Conservation (phyloP, 2,888 invertebrate species). For the Idaea biselata region DNA sequence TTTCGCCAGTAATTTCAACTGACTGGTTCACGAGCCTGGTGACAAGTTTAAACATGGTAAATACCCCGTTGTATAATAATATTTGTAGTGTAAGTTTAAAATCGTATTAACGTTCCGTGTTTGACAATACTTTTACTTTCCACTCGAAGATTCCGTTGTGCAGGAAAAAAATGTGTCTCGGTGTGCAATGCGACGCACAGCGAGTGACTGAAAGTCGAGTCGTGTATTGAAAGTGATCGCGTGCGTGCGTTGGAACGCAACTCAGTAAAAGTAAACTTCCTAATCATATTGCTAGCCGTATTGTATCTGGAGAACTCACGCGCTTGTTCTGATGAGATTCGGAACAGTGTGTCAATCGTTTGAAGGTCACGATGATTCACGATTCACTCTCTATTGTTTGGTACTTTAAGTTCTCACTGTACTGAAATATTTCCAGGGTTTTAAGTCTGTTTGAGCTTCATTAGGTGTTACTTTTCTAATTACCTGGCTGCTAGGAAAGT, state of each 20-base stretch:
- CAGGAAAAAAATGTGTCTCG: slow-evolving; percentile 20
- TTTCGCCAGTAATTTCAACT: too few species aligned
- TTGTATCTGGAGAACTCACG: slow-evolving; percentile 39
- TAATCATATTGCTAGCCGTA: slow-evolving; percentile 54
- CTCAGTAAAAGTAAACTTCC: slow-evolving; percentile 75
- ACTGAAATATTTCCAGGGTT: not conserved
- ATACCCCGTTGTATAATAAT: too few species aligned
- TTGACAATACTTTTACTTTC: slow-evolving; percentile 32
- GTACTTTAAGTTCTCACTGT: not conserved
- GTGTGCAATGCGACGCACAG: slow-evolving; percentile 17
- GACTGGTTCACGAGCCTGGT: too few species aligned
- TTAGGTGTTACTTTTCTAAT: too few species aligned
- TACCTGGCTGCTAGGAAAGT: too few species aligned
- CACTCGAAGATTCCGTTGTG: slow-evolving; percentile 25
- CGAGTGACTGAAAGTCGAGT: slow-evolving; percentile 63
- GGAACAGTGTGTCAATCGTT: slow-evolving; percentile 51
- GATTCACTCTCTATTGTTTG: slow-evolving; percentile 28
- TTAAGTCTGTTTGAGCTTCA: too few species aligned
- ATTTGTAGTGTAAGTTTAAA: too few species aligned
- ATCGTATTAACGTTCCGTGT: slow-evolving; percentile 14
- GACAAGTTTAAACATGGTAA: too few species aligned
- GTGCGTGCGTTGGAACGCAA: slow-evolving; percentile 57
- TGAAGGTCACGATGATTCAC: slow-evolving; percentile 44
- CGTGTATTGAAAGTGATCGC: slow-evolving; percentile 65
- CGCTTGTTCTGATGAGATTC: slow-evolving; percentile 39